Evolutionary conservation across 2,888 invertebrate species (phyloP), one percentile per base, ranked within the genome.

Genomic region (Scaptomyza caliginosa): DNA sequence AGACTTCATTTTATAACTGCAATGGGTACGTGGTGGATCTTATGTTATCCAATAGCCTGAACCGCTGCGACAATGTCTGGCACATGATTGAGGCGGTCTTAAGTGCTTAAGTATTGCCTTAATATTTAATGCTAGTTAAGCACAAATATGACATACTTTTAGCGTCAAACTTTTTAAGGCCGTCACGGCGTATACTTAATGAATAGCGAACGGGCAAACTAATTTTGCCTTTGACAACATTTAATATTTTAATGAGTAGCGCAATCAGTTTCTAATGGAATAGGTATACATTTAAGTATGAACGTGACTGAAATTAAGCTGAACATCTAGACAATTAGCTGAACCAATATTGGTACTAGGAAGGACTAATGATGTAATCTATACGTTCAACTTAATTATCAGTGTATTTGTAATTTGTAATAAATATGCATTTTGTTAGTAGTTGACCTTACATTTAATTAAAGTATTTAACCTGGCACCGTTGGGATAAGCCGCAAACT

Each of bases 121-220:
- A 60, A 65, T 68, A 57, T 59, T 46, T 57, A 39, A 60, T 50
- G 23, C 3, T 34, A 49, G 7, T 42, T 49, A 8, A 21, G 16
- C 30, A 21, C 7, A 17, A 8, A 19, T n/a, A 13, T 2, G 16
- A 1, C 5, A 30, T 16, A 17, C 13, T 17, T 8, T 13, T 2
- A 2, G 1, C 10, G 13, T 16, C 3, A 10, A 7, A 10, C 13
- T 21, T 10, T 7, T 2, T 8, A 17, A 4, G 16, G 11, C 1
- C 42, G 13, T 11, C 4, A 42, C 43, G n/a, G 43, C 10, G 7
- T 3, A 16, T 38, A 8, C n/a, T 1, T 26, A 50, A 50, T 59
- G 11, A 40, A 11, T 7, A 6, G 16, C 24, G 23, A 23, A 10
- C 32, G 17, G 17, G 4, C 4, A 42, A 42, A 3, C 16, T 28